Conservation (phyloP, 2,797 vertebrate species). For the Syngnathus rostellatus region DNA sequence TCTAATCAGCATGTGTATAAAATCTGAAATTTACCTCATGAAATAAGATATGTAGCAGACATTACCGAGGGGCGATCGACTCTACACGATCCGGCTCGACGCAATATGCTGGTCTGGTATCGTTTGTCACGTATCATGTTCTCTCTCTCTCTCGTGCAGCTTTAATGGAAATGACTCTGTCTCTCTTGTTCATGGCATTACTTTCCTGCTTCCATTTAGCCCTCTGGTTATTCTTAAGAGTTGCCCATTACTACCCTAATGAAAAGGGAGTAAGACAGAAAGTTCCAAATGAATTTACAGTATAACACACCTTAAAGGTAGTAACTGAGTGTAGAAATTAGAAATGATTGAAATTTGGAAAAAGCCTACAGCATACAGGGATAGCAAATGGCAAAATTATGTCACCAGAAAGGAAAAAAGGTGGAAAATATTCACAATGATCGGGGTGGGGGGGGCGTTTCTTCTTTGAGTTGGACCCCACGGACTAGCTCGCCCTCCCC, state of each 20-base stretch:
- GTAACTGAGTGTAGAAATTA: slow-evolving; percentile 68
- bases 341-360: slow-evolving; percentile 76
- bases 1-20: background rate
- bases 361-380: slow-evolving; percentile 71
- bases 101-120: slow-evolving; percentile 35
- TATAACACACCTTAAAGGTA: slow-evolving; percentile 75
- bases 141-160: slow-evolving; percentile 38
- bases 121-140: slow-evolving; percentile 49
- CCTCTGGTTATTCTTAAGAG: slow-evolving; percentile 59
- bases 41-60: slow-evolving; percentile 6
- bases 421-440: slow-evolving; percentile 53
- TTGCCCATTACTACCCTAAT: slow-evolving; percentile 64
- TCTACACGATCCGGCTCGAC: slow-evolving; percentile 11
- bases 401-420: slow-evolving; percentile 34
- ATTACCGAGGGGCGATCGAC: slow-evolving; percentile 26
- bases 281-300: slow-evolving; percentile 76
- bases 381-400: slow-evolving; percentile 72
- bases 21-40: background rate
- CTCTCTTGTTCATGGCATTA: slow-evolving; percentile 52
- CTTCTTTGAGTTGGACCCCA: slow-evolving; percentile 48
- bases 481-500: slow-evolving; percentile 44
- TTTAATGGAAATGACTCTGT: slow-evolving; percentile 54
- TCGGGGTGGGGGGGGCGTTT: slow-evolving; percentile 42
- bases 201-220: slow-evolving; percentile 56
- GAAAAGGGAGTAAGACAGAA: slow-evolving; percentile 68